Conservation (phyloP, 35 echinoderm and acorn worm species). For the Anneissia japonica region DNA sequence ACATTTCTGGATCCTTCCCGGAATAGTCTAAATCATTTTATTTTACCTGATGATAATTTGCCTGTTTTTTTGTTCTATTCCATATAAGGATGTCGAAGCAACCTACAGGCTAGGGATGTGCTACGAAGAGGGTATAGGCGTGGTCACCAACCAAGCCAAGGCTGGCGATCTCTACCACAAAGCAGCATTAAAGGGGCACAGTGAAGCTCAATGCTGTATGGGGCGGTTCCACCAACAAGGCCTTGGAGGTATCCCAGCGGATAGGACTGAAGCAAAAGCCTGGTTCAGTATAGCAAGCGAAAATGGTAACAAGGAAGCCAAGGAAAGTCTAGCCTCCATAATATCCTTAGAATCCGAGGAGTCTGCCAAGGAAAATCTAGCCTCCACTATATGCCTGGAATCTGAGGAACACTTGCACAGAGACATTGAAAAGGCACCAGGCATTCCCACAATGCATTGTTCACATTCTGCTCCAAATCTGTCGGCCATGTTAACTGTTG, state of each 20-base stretch:
- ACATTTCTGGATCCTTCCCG: too few relatives aligned
- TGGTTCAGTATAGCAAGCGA: background rate
- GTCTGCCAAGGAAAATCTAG: background rate
- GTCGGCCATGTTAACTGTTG: background rate
- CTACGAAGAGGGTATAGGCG: slow-evolving; percentile 85
- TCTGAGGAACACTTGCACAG: background rate
- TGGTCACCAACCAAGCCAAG: slow-evolving; percentile 28
- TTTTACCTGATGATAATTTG: too few relatives aligned
- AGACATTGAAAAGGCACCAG: background rate
- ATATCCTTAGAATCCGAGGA: background rate
- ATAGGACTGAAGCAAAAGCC: background rate
- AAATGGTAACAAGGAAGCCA: background rate
- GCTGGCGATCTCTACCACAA: slow-evolving; percentile 65
- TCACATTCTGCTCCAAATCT: background rate
- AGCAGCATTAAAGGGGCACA: slow-evolving; percentile 46
- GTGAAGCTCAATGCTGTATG: slow-evolving; percentile 56
- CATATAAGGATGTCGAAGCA: slow-evolving; percentile 78
- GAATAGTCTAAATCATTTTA: too few relatives aligned
- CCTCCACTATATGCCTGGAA: background rate
- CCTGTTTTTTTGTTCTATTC: too few relatives aligned
- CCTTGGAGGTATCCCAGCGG: slow-evolving; percentile 6
- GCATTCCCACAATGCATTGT: background rate
- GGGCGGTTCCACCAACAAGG: slow-evolving; percentile 61
- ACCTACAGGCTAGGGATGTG: slow-evolving; percentile 76
- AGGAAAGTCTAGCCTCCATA: background rate